Evolutionary conservation across 1,140 invertebrate genomes (phyloP).

Genomic region (Neoseiulus cucumeris): DNA sequence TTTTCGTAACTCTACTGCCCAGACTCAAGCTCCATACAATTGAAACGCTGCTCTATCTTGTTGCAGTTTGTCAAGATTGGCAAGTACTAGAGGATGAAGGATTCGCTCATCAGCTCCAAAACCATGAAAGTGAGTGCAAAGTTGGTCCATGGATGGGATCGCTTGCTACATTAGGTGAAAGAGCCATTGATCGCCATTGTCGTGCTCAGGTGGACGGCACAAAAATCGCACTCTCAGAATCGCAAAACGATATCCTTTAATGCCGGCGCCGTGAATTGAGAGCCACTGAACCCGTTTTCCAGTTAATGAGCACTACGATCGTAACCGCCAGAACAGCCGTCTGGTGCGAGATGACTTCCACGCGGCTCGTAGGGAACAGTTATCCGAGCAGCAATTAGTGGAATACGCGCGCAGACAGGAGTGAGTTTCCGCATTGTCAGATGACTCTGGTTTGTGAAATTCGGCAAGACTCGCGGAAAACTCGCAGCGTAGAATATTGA

Average conservation of each 20-base stretch:
- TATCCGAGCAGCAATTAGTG: not conserved
- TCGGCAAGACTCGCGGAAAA: too few relatives aligned
- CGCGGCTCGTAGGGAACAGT: not conserved
- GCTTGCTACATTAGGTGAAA: too few relatives aligned
- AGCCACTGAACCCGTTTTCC: not conserved
- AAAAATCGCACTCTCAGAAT: too few relatives aligned
- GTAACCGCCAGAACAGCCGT: constrained; percentile 1
- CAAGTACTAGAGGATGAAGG: not conserved
- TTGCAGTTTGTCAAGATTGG: constrained; percentile 6
- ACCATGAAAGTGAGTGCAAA: not conserved
- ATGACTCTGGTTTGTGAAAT: not conserved
- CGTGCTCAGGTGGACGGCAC: too few relatives aligned
- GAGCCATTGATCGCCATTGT: too few relatives aligned
- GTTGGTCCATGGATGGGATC: too few relatives aligned
- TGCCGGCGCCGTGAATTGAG: too few relatives aligned
- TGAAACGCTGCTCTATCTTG: too few relatives aligned
- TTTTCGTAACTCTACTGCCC: too few relatives aligned
- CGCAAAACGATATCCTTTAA: too few relatives aligned
- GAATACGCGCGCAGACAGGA: not conserved
- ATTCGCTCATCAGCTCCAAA: not conserved
- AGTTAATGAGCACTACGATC: not conserved
- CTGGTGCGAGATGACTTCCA: not conserved
- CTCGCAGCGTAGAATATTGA: too few relatives aligned
- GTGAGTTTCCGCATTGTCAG: not conserved
- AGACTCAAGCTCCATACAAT: too few relatives aligned